phyloP scores from a whole-genome alignment of 1,140 invertebrate species.

The Euborellia annulipes region DNA sequence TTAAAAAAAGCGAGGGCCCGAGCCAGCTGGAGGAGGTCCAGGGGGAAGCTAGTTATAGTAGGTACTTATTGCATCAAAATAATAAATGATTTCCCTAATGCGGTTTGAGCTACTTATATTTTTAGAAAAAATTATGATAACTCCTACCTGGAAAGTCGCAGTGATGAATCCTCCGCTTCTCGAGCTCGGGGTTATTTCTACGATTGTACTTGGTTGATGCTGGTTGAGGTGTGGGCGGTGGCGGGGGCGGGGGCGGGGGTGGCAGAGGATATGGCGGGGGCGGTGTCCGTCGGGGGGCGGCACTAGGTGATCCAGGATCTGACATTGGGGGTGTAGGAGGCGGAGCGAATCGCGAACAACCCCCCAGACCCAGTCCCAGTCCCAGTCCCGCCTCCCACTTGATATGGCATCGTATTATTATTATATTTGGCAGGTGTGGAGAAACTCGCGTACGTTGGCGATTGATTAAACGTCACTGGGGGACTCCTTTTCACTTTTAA shows the following conservation, averaged over 20 bases:
- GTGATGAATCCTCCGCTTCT: slow-evolving; percentile 85
- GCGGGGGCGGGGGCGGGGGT: slow-evolving; percentile 24
- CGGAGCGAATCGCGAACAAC: slow-evolving; percentile 44
- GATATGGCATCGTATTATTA: slow-evolving; percentile 25
- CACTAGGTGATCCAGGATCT: slow-evolving; percentile 54
- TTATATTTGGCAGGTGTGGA: slow-evolving; percentile 13
- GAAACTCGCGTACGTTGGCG: no score
- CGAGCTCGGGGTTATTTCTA: slow-evolving; percentile 88
- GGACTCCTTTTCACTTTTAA: not conserved
- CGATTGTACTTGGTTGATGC: slow-evolving; percentile 59
- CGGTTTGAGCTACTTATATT: no score
- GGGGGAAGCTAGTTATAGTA: no score
- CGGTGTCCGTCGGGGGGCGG: slow-evolving; percentile 36
- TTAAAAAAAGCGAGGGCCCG: no score
- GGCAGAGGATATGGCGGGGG: slow-evolving; percentile 31
- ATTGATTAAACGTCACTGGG: no score
- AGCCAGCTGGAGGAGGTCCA: no score
- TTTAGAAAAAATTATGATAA: no score
- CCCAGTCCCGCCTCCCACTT: slow-evolving; percentile 15
- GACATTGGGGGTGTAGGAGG: slow-evolving; percentile 67
- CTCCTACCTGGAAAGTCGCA: slow-evolving; percentile 91
- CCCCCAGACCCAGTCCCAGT: no score
- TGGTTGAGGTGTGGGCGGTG: slow-evolving; percentile 19
- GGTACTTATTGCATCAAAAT: no score
- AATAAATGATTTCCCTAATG: no score